Evolutionary conservation across 2,113 vertebrate species (phyloP).

Genomic region (Pachycephala philippinensis): DNA sequence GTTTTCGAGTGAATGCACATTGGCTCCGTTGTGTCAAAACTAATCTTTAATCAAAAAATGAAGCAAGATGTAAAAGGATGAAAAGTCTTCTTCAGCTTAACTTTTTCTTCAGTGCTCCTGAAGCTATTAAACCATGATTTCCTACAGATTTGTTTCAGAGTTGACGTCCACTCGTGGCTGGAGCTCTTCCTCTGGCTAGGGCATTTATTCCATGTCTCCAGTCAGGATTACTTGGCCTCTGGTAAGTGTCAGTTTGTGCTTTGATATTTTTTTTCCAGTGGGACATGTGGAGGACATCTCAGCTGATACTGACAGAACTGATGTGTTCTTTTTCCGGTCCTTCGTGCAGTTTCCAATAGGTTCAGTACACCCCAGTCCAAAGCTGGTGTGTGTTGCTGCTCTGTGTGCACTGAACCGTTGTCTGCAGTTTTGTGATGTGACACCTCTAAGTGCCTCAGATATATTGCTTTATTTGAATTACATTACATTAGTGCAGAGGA

Average conservation of each 20-base stretch:
- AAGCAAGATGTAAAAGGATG: not conserved
- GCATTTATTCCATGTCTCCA: not conserved
- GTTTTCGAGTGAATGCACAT: not conserved
- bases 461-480: not conserved
- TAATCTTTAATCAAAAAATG: not conserved
- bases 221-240: not conserved
- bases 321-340: not conserved
- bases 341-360: rapidly evolving
- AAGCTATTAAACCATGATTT: not conserved
- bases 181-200: not conserved
- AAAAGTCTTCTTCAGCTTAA: not conserved
- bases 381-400: not conserved
- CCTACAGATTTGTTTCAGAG: not conserved
- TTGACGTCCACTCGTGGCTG: not conserved
- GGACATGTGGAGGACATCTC: not conserved
- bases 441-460: not conserved
- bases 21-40: not conserved
- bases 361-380: not conserved
- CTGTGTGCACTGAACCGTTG: rapidly evolving
- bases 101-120: not conserved
- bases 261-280: not conserved
- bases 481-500: not conserved
- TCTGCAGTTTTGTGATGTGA: not conserved
- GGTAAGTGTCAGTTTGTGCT: not conserved
- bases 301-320: not conserved